Evolutionary conservation across 1,140 invertebrate genomes (phyloP).

Genomic region (Papilio glaucus): DNA sequence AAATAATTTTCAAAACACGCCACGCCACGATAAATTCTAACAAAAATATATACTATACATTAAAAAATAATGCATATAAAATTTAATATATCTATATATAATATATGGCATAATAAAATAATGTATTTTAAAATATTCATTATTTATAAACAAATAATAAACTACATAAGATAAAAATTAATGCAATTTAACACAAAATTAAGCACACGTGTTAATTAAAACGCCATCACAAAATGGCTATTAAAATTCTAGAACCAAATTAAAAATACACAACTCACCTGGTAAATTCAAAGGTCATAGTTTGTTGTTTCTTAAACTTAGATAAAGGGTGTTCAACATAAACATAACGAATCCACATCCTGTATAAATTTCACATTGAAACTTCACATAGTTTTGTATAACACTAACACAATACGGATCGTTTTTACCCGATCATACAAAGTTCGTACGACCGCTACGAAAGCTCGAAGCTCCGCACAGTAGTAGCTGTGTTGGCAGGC

Average conservation of each 20-base stretch:
- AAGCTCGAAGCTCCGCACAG: constrained; percentile 45
- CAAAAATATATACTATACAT: too few species aligned
- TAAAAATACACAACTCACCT: constrained; percentile 74
- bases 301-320: constrained; percentile 54
- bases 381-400: constrained; percentile 56
- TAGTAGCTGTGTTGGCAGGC: constrained; percentile 58
- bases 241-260: constrained; percentile 51
- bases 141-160: not conserved
- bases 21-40: too few species aligned
- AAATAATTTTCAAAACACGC: too few species aligned
- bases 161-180: not conserved
- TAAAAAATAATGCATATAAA: too few species aligned
- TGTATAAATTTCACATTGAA: constrained; percentile 47
- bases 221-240: constrained; percentile 11
- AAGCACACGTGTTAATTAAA: constrained; percentile 25
- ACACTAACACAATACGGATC: constrained; percentile 35
- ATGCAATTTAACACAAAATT: not conserved
- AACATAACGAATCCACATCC: constrained; percentile 48
- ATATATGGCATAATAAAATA: too few species aligned
- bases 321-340: constrained; percentile 44
- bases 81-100: too few species aligned
- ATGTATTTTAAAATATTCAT: too few species aligned
- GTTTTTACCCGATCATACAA: constrained; percentile 42
- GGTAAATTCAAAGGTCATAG: constrained; percentile 70
- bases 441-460: not conserved